These are phyloP conservation scores for Sinocyclocheilus rhinocerous DNA, from an alignment of 2,113 vertebrate species.

Conservation along the genomic window DNA sequence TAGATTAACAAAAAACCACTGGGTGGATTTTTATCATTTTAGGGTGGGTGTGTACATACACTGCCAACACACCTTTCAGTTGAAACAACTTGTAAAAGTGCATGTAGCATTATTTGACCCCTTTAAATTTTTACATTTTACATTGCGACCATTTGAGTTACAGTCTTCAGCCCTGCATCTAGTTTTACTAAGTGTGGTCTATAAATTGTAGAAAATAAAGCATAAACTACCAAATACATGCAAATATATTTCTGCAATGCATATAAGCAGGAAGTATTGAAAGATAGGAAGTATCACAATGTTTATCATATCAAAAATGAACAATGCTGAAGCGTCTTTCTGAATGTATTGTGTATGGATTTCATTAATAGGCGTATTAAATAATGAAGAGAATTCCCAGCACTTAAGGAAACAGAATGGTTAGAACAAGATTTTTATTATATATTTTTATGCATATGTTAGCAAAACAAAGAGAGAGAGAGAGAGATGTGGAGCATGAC, in stretches of 20 bases:
- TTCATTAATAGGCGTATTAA: background rate
- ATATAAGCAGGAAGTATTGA: background rate
- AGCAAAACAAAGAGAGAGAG: background rate
- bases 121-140: background rate
- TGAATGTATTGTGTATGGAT: background rate
- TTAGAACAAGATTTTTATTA: background rate
- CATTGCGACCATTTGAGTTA: background rate
- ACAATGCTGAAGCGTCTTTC: background rate
- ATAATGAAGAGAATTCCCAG: background rate
- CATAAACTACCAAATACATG: background rate
- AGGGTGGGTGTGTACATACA: no score
- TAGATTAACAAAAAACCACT: no score
- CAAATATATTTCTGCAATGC: background rate
- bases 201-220: background rate
- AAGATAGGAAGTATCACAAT: background rate
- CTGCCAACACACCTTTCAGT: no score
- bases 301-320: background rate
- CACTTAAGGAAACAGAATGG: background rate
- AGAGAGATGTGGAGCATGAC: background rate
- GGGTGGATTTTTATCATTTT: no score
- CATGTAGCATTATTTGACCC: no score
- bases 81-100: no score
- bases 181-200: background rate
- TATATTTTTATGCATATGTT: background rate
- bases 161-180: background rate